These are phyloP conservation scores for Patella depressa DNA, from an alignment of 2,888 invertebrate species.

Conservation along the genomic window DNA sequence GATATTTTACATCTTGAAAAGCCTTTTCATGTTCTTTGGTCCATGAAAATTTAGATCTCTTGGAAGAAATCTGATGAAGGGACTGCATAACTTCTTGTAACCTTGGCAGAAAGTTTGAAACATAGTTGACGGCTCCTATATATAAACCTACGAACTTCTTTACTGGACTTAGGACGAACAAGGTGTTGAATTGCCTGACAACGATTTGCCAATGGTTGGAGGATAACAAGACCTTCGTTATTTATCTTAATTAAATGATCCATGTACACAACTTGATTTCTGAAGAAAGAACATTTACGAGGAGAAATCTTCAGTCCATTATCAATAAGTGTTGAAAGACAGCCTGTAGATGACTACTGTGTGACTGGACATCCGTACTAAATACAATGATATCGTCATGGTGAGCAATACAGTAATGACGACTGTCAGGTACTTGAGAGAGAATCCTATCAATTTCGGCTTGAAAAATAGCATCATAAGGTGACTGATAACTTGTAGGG, in stretches of 20 bases:
- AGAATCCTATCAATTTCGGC: not conserved
- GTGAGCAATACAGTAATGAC: not conserved
- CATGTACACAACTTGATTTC: not conserved
- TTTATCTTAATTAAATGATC: not conserved
- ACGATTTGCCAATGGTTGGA: not conserved
- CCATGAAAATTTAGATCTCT: not conserved
- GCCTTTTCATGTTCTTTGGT: not conserved
- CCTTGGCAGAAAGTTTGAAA: not conserved
- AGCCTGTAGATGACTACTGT: not conserved
- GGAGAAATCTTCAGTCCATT: conserved; percentile 1
- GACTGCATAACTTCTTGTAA: not conserved
- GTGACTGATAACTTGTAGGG: no score
- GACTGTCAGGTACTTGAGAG: not conserved
- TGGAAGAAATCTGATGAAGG: not conserved
- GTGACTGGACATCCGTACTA: not conserved
- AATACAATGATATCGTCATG: not conserved
- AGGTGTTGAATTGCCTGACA: not conserved
- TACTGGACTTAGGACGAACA: not conserved
- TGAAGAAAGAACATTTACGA: not conserved
- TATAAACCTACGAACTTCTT: not conserved
- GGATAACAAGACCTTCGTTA: not conserved
- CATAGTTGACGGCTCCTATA: not conserved
- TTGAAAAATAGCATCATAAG: not conserved
- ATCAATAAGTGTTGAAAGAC: not conserved
- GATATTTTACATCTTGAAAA: not conserved